Evolutionary conservation across 2,888 invertebrate species (phyloP).

Genomic region (Bombylius discolor): DNA sequence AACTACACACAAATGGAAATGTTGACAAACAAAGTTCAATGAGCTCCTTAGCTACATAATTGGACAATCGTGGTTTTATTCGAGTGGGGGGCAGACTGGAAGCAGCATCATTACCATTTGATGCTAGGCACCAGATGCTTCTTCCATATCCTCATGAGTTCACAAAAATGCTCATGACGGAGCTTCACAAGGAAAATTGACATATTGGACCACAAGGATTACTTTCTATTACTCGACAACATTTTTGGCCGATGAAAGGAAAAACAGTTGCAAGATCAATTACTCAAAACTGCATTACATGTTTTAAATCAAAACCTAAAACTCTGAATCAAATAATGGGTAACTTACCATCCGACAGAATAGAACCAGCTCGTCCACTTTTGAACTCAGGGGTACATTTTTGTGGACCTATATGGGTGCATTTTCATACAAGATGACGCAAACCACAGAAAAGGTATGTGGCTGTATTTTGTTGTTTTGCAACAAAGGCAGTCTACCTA

Average conservation of each 20-base stretch:
- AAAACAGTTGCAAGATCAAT: slow-evolving; percentile 9
- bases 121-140: slow-evolving; percentile 16
- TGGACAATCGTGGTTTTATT: slow-evolving; percentile 17
- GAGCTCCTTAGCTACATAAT: slow-evolving; percentile 8
- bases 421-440: slow-evolving; percentile 3
- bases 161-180: slow-evolving; percentile 7
- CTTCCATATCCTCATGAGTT: slow-evolving; percentile 15
- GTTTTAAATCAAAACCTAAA: slow-evolving; percentile 10
- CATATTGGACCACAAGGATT: slow-evolving; percentile 1
- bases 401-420: no score
- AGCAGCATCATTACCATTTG: slow-evolving; percentile 11
- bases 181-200: neutral
- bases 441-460: slow-evolving; percentile 9
- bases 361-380: slow-evolving; percentile 6
- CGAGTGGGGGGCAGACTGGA: slow-evolving; percentile 20
- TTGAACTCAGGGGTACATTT: slow-evolving; percentile 8
- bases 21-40: neutral
- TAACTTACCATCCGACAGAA: slow-evolving; percentile 15
- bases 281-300: slow-evolving; percentile 13
- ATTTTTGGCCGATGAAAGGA: slow-evolving; percentile 17
- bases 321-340: slow-evolving; percentile 18
- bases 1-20: neutral
- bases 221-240: slow-evolving; percentile 9
- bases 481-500: slow-evolving; percentile 12
- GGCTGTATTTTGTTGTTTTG: slow-evolving; percentile 12